Percentiles rank a stretch among this genome's conserved stretches.
These are phyloP conservation scores for Chalcosyrphus nemorum DNA, from an alignment of 2,888 invertebrate genomes.

Conservation along the genomic window DNA sequence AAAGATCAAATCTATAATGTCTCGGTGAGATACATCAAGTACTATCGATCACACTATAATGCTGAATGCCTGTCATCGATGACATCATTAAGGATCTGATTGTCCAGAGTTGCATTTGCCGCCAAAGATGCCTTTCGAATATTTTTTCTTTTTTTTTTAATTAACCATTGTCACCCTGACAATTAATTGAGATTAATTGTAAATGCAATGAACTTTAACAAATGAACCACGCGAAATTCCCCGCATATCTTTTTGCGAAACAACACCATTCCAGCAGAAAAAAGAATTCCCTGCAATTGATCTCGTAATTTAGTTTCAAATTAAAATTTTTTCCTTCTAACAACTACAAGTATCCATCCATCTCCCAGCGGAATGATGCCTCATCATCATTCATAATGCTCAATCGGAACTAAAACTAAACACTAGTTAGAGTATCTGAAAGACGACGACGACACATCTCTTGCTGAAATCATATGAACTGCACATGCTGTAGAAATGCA, in stretches of 20 bases:
- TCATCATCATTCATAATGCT: conserved; percentile 65
- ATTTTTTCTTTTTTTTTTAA: too few relatives aligned
- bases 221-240: conserved; percentile 52
- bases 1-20: too few relatives aligned
- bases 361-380: conserved; percentile 18
- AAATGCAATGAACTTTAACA: conserved; percentile 65
- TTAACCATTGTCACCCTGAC: conserved; percentile 36
- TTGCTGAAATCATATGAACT: conserved; percentile 60
- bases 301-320: conserved; percentile 69
- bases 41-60: too few relatives aligned
- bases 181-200: conserved; percentile 63
- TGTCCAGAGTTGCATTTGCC: too few relatives aligned
- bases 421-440: conserved; percentile 35
- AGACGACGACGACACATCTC: conserved; percentile 19
- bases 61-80: too few relatives aligned
- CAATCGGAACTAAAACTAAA: conserved; percentile 58
- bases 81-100: not conserved
- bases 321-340: conserved; percentile 63
- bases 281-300: conserved; percentile 52
- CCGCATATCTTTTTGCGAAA: conserved; percentile 48
- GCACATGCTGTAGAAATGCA: conserved; percentile 66
- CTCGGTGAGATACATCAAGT: too few relatives aligned
- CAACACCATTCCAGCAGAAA: not conserved
- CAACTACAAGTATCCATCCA: conserved; percentile 21
- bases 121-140: conserved; percentile 13